A percentile compares a stretch with the other conserved stretches of the same genome.
Conservation (phyloP, 2,888 invertebrate genomes). For the Acleris holmiana region DNA sequence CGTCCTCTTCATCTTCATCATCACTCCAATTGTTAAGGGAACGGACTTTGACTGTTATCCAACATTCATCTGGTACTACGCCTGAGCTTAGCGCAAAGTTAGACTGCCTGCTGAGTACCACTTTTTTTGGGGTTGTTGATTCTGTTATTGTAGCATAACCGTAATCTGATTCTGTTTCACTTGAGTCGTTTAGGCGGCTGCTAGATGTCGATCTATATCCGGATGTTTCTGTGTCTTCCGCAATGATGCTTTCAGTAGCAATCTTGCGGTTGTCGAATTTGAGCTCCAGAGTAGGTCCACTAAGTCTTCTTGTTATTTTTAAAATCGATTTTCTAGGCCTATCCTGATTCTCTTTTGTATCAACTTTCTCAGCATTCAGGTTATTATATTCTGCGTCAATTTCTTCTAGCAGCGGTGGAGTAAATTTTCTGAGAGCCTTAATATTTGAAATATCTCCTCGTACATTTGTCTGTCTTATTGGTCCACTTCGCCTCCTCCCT, state of each 20-base stretch:
- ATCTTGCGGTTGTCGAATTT: conserved; percentile 44
- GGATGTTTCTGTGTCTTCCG: conserved; percentile 80
- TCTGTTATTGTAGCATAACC: conserved; percentile 86
- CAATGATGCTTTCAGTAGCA: conserved; percentile 51
- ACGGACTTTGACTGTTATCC: conserved; percentile 74
- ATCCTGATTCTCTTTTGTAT: conserved; percentile 48
- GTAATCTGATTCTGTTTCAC: conserved; percentile 85
- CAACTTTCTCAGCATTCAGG: conserved; percentile 38
- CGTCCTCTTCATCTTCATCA: conserved; percentile 73
- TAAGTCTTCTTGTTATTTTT: conserved; percentile 60
- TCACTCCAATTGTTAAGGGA: conserved; percentile 67
- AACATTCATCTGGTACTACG: conserved; percentile 80
- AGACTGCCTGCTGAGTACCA: conserved; percentile 72
- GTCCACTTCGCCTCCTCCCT: conserved; percentile 64
- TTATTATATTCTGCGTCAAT: conserved; percentile 44
- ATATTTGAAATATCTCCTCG: conserved; percentile 62
- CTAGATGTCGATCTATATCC: conserved; percentile 82
- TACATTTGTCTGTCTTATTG: conserved; percentile 57
- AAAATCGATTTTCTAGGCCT: conserved; percentile 71
- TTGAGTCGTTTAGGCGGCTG: conserved; percentile 71
- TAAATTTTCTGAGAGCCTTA: conserved; percentile 47
- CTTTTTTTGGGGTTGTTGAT: conserved; percentile 83
- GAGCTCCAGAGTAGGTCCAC: conserved; percentile 53
- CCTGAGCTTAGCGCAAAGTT: conserved; percentile 70
- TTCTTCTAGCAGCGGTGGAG: conserved; percentile 53